These are phyloP conservation scores for Myathropa florea DNA, from an alignment of 2,888 invertebrate species.

Conservation along the genomic window DNA sequence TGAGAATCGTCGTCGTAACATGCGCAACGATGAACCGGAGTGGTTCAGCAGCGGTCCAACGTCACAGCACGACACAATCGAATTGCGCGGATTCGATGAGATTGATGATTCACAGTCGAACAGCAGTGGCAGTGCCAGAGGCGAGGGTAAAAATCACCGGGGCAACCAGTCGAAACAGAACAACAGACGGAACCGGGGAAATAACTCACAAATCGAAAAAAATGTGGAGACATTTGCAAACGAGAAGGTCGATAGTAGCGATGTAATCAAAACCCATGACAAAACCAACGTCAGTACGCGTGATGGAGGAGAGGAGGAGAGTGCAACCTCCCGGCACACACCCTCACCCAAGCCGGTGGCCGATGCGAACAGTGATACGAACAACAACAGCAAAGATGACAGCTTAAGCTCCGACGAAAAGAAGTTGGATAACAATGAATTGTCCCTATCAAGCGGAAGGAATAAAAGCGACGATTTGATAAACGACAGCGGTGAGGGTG, in stretches of 20 bases:
- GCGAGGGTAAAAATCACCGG: constrained; percentile 17
- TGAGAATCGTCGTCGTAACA: constrained; percentile 73
- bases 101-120: constrained; percentile 76
- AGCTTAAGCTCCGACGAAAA: not conserved
- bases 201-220: constrained; percentile 11
- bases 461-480: not conserved
- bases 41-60: constrained; percentile 95
- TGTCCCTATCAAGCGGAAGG: not conserved
- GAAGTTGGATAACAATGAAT: not conserved
- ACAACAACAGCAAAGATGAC: constrained; percentile 34
- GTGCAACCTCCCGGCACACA: not conserved
- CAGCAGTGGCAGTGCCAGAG: constrained; percentile 27
- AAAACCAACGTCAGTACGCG: not conserved
- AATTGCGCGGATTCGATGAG: constrained; percentile 95
- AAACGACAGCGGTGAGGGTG: not conserved
- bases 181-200: constrained; percentile 7
- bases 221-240: constrained; percentile 7
- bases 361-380: constrained; percentile 27
- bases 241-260: not conserved
- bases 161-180: not conserved
- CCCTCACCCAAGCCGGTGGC: not conserved
- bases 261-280: not conserved
- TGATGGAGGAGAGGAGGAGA: constrained; percentile 1
- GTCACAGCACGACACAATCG: constrained; percentile 95
- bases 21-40: constrained; percentile 90